Evolutionary conservation across 1,140 invertebrate species (phyloP), one percentile per base, ranked within the genome.

Genomic region (Drosophila parabipectinata): DNA sequence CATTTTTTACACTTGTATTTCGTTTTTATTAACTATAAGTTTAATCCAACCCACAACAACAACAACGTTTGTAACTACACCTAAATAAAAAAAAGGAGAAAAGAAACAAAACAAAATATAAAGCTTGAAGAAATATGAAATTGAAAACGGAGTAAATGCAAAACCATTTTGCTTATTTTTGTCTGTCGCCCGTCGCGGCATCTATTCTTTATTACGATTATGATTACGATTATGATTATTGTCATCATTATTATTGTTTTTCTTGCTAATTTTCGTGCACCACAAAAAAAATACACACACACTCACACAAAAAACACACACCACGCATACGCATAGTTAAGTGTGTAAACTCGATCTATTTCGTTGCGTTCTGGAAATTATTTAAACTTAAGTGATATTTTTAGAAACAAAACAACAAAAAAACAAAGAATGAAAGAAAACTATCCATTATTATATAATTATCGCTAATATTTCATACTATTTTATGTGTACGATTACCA

Each of bases 371-470:
- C 83, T 88, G 84, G 83, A 88, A 88, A 88, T 88, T 88, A 88
- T 88, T 88, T 88, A 88, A 72, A 83, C 75, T 77, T 88, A 88
- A 88, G 83, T 88, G 83, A 88, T 88, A 88, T 88, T 88, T 88
- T 88, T 73, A 88, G 76, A 82, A 57, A 75, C 50, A 41, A 74
- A 67, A 47, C 15, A 53, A 52, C 21, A 60, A 60, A 21, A 21
- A 37, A 67, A 72, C 55, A 48, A 69, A 48, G 21, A 59, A 39
- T 18, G 56, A 51, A 59, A 39, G 59, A 63, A 53, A 61, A 63
- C 77, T 88, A 88, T 88, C 82, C 83, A 88, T 88, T 88, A 88
- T 77, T 83, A 77, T 87, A 85, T 82, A 85, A 88, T 85, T 85
- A 87, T 77, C 73, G 79, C 61, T 85, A 87, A 85, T 81, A 75